Evolutionary conservation across 2,113 vertebrate genomes (phyloP).

Genomic region (Forbesichthys agassizii): DNA sequence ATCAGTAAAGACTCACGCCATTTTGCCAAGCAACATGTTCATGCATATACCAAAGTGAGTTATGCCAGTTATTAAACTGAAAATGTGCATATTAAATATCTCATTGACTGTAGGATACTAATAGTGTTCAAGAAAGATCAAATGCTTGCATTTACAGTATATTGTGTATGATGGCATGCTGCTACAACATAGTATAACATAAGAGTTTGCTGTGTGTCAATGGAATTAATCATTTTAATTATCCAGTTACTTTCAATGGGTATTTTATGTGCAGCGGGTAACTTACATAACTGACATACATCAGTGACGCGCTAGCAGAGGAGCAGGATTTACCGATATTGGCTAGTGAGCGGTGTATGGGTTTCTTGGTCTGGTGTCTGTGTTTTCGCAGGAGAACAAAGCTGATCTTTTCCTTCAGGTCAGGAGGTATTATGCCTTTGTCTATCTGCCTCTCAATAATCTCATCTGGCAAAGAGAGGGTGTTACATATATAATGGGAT

Average conservation of each 20-base stretch:
- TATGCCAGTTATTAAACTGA: constrained; percentile 1
- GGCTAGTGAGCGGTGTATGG: constrained; percentile 89
- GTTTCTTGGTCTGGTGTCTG: constrained; percentile 97
- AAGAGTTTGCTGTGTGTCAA: neutral
- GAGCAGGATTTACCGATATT: constrained; percentile 92
- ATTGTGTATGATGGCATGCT: neutral
- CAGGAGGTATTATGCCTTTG: constrained; percentile 84
- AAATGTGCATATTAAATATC: constrained; percentile 8
- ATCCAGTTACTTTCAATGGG: neutral
- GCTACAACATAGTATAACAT: neutral
- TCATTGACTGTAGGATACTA: constrained; percentile 5
- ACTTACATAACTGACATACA: no score
- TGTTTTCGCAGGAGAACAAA: constrained; percentile 92
- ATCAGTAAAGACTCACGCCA: constrained; percentile 27
- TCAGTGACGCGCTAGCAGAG: constrained; percentile 79
- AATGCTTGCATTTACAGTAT: neutral
- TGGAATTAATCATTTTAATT: neutral
- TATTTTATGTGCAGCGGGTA: neutral
- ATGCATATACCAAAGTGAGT: constrained; percentile 24
- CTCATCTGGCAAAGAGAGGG: constrained; percentile 76
- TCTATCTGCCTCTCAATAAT: constrained; percentile 90
- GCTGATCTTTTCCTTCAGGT: constrained; percentile 90
- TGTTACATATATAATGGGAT: no score
- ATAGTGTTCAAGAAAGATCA: neutral
- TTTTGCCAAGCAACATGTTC: constrained; percentile 26